Evolutionary conservation across 2,888 invertebrate genomes (phyloP), one percentile per base, ranked within the genome.

Genomic region (Xanthorhoe spadicearia): DNA sequence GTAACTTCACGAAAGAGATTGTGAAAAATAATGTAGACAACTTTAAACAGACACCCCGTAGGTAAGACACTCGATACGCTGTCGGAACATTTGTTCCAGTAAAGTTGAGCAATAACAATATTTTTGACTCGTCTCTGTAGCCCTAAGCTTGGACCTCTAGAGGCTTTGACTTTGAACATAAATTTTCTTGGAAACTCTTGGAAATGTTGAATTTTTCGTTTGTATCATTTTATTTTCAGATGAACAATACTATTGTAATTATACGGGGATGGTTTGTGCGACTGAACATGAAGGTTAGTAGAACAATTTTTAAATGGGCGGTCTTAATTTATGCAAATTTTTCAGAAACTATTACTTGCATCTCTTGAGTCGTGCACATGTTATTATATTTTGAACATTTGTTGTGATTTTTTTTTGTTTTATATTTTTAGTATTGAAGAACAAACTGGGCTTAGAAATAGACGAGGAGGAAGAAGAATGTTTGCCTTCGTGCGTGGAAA

Each of bases 401-500:
- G n/a, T n/a, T n/a, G n/a, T 23, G 23, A 23, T 6, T 32, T 32
- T 32, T 32, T 7, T 32, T 32, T 43, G 38, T 18, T 54, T 9
- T 18, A 19, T 38, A 54, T 50, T 67, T 67, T 49, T 56, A 67
- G 67, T 63, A 35, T 28, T 52, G 4, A 63, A 63, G 46, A 94
- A 92, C 75, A 74, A 73, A 60, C 81, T 84, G 38, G 83, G 89
- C 38, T 80, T 81, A 5, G 88, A 90, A 1, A 74, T 89, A 2
- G 78, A 85, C 18, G 87, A 90, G 54, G 75, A 76, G 1, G 71
- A 76, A 19, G 64, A 43, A 18, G 49, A 61, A 4, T 95, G 95
- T 75, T 74, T 94, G 43, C 94, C 95, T 0, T 94, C 94, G 9
- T 95, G 95, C 74, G 90, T 90, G 0, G 95, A 95, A 82, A 93